Percentiles rank a stretch among this genome's conserved stretches.
Conservation (phyloP, 2,797 vertebrate genomes). For the Numenius phaeopus region DNA sequence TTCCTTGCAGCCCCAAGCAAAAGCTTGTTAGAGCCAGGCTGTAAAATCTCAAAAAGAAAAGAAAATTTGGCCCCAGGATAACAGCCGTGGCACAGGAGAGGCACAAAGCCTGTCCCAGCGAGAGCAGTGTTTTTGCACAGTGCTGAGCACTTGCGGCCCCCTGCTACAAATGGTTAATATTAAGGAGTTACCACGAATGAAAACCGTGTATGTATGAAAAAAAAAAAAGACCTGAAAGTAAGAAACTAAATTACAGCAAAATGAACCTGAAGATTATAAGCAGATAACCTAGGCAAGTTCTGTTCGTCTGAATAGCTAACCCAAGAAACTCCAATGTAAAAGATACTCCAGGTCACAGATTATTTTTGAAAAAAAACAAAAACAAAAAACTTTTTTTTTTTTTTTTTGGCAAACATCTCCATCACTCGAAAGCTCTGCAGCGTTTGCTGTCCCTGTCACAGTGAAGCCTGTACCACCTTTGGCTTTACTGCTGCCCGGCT, state of each 20-base stretch:
- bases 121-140: not conserved
- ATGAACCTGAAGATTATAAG: not conserved
- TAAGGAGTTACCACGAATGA: not conserved
- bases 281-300: not conserved
- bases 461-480: not conserved
- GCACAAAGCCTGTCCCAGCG: not conserved
- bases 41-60: not conserved
- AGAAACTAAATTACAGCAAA: not conserved
- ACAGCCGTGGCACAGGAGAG: not conserved
- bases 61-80: not conserved
- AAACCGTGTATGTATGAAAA: not conserved
- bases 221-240: not conserved
- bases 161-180: not conserved
- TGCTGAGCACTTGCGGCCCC: not conserved
- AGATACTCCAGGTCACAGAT: not conserved
- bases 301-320: not conserved
- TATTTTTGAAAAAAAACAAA: not conserved
- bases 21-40: not conserved
- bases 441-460: accelerated
- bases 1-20: not conserved
- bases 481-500: not conserved
- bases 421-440: not conserved
- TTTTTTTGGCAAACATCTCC: not conserved
- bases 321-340: not conserved
- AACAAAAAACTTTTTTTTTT: not conserved